Evolutionary conservation across 2,888 invertebrate species (phyloP), one percentile per base, ranked within the genome.

Genomic region (Nomada ferruginata): DNA sequence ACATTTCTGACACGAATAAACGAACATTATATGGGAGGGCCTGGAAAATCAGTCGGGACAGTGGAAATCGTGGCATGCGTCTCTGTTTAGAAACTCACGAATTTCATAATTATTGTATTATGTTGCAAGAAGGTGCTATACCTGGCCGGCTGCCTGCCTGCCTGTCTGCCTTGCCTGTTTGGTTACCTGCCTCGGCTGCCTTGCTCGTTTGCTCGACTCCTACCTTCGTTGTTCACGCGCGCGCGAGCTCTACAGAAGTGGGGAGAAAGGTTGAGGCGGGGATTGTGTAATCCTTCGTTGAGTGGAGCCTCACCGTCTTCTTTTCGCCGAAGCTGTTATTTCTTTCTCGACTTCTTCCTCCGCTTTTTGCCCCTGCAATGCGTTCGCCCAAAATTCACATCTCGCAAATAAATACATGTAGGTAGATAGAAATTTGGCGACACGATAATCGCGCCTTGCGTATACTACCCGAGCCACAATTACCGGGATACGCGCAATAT

Each of bases 21-120:
- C 53, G 13, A 36, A 23, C 42, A 50, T 23, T 42, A 18, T 23
- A n/a, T 2, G 18, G 15, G 18, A 15, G 13, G n/a, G 0, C 10
- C 23, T 13, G 72, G n/a, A 78, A 79, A 72, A 64, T 72, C 36
- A 50, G 44, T 23, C 60, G 29, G 71, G 76, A 85, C 77, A 79
- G 68, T 84, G 79, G 83, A 86, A 84, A 90, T 78, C 81, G 69
- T 63, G 79, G 83, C 78, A 70, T 75, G 77, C 78, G 74, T 68
- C 77, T 82, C 83, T 78, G 74, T 92, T 93, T 93, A 91, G 93
- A 93, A 93, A 93, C 92, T 92, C 89, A 92, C 92, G 89, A 93
- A 93, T 93, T 93, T 93, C 93, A 93, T 93, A 93, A 93, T 93
- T 93, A 92, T 93, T 90, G 91, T 92, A 91, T 91, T 91, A 91